phyloP scores from a whole-genome alignment of 2,797 vertebrate genomes.

The Yasuhikotakia modesta region DNA sequence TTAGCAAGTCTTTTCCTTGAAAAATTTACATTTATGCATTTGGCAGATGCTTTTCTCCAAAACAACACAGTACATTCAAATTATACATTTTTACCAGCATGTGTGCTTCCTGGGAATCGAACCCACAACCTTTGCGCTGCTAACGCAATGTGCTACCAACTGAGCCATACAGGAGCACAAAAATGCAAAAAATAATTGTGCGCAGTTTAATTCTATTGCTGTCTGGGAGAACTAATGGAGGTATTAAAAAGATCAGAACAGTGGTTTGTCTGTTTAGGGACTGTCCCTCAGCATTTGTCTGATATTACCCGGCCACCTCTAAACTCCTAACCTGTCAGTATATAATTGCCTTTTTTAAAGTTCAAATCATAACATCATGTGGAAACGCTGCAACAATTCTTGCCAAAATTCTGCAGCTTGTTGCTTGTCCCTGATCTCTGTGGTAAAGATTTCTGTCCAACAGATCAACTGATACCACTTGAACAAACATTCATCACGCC shows the following conservation, averaged over 20 bases:
- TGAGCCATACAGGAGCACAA: too few relatives aligned
- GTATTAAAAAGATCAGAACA: background rate
- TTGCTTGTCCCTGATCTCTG: constrained; percentile 20
- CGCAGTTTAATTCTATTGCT: background rate
- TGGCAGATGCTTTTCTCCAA: too few relatives aligned
- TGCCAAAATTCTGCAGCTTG: constrained; percentile 7
- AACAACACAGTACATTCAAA: too few relatives aligned
- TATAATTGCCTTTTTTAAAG: constrained; percentile 18
- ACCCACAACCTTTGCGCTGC: too few relatives aligned
- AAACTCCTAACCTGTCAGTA: background rate
- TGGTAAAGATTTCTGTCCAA: background rate
- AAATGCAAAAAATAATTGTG: too few relatives aligned
- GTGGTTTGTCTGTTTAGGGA: background rate
- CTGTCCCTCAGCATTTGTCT: background rate
- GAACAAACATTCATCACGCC: constrained; percentile 18
- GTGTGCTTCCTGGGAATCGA: too few relatives aligned
- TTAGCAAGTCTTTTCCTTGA: too few relatives aligned
- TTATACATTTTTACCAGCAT: too few relatives aligned
- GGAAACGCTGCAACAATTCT: constrained; percentile 1
- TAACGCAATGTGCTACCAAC: too few relatives aligned
- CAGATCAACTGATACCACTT: constrained; percentile 32
- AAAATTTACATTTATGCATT: too few relatives aligned
- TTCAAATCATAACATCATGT: background rate
- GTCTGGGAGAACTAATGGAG: background rate
- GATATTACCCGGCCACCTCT: background rate